Conservation (phyloP, 2,113 vertebrate genomes). For the Mustela nigripes region DNA sequence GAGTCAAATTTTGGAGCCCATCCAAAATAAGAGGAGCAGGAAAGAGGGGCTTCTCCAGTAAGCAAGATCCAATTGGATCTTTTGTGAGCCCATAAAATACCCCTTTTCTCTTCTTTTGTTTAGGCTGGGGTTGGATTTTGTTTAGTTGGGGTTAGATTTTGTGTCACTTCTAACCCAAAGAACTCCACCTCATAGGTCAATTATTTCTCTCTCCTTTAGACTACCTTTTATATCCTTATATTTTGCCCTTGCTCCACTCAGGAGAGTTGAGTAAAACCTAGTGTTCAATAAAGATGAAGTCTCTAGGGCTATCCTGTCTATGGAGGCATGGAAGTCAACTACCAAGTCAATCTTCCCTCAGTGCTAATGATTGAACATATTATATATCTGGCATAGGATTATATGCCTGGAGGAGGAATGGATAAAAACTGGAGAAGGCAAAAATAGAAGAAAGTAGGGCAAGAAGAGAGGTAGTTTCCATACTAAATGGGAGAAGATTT, state of each 20-base stretch:
- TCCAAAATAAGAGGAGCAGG: not conserved
- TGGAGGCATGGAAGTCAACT: not conserved
- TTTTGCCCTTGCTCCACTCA: not conserved
- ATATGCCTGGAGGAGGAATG: not conserved
- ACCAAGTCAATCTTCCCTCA: not conserved
- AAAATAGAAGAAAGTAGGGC: not conserved
- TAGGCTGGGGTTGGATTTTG: not conserved
- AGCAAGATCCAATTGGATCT: not conserved
- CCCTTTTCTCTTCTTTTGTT: slow-evolving; percentile 9
- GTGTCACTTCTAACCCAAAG: not conserved
- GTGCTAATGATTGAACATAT: not conserved
- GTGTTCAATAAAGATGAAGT: not conserved
- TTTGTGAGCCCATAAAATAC: not conserved
- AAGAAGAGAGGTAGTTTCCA: not conserved
- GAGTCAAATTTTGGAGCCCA: not conserved
- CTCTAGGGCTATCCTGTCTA: not conserved
- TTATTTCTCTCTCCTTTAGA: not conserved
- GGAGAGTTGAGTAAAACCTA: not conserved
- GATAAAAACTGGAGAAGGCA: not conserved
- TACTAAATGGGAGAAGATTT: not conserved
- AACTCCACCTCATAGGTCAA: not conserved
- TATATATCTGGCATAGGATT: not conserved
- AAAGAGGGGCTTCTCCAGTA: not conserved
- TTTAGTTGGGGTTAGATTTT: not conserved
- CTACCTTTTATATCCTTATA: not conserved